Conservation (phyloP, 2,797 vertebrate genomes). For the Hemibagrus guttatus region DNA sequence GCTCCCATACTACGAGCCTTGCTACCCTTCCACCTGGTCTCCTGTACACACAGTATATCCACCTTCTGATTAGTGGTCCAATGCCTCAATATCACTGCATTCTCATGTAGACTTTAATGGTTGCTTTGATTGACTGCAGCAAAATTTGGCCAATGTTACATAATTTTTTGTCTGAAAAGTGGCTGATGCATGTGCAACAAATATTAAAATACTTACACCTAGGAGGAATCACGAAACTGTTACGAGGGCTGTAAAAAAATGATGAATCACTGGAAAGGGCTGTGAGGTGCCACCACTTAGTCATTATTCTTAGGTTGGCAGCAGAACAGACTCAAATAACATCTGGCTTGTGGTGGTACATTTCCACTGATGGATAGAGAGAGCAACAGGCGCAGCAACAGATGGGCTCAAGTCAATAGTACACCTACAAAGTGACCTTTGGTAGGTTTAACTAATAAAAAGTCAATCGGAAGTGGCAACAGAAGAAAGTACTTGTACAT, state of each 20-base stretch:
- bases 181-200: background rate
- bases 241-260: background rate
- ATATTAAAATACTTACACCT: background rate
- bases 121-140: background rate
- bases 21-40: no score
- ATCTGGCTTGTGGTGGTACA: constrained; percentile 25
- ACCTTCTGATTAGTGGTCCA: no score
- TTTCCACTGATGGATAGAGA: constrained; percentile 12
- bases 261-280: constrained; percentile 19
- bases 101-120: background rate
- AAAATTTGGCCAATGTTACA: background rate
- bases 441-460: background rate
- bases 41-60: no score
- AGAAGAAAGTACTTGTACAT: background rate
- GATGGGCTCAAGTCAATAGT: constrained; percentile 12
- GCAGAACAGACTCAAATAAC: constrained; percentile 8
- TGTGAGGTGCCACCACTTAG: background rate
- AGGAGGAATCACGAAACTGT: background rate
- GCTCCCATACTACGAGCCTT: no score
- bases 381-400: constrained; percentile 16
- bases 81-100: no score
- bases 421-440: background rate
- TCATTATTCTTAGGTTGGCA: constrained; percentile 18
- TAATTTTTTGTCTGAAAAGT: background rate
- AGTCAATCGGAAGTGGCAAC: background rate